Conservation (phyloP, 2,113 vertebrate species). For the Melospiza georgiana region DNA sequence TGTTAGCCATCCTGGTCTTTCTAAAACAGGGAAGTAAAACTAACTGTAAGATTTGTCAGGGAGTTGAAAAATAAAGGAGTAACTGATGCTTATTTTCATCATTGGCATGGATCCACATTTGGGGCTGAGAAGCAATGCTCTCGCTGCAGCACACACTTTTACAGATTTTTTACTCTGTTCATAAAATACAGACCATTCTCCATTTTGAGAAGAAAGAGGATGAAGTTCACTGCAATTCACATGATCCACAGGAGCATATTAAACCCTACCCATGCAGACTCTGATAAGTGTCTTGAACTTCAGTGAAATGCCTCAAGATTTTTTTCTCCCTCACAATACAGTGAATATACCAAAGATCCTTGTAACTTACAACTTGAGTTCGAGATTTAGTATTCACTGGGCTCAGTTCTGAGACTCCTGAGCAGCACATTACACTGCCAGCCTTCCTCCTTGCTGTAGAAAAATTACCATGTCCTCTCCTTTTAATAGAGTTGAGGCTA, state of each 20-base stretch:
- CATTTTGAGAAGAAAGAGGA: neutral
- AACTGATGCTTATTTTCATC: neutral
- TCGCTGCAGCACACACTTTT: neutral
- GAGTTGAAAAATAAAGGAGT: neutral
- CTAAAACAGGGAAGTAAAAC: neutral
- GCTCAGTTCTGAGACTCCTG: neutral
- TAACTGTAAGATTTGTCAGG: neutral
- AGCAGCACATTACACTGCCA: neutral
- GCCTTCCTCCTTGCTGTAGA: neutral
- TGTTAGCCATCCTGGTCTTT: neutral
- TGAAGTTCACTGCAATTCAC: neutral
- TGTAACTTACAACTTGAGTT: neutral
- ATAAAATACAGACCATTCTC: neutral
- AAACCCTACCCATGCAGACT: neutral
- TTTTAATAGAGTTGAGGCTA: neutral
- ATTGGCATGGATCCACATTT: neutral
- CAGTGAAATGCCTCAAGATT: neutral
- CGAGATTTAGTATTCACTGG: neutral
- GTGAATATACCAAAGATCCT: neutral
- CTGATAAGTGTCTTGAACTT: neutral
- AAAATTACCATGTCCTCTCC: neutral
- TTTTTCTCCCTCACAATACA: neutral
- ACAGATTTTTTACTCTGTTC: neutral
- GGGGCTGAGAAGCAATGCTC: neutral
- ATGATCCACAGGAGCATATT: neutral